Evolutionary conservation across 2,113 vertebrate species (phyloP), one percentile per base, ranked within the genome.

Genomic region (Colistium nudipinnis): DNA sequence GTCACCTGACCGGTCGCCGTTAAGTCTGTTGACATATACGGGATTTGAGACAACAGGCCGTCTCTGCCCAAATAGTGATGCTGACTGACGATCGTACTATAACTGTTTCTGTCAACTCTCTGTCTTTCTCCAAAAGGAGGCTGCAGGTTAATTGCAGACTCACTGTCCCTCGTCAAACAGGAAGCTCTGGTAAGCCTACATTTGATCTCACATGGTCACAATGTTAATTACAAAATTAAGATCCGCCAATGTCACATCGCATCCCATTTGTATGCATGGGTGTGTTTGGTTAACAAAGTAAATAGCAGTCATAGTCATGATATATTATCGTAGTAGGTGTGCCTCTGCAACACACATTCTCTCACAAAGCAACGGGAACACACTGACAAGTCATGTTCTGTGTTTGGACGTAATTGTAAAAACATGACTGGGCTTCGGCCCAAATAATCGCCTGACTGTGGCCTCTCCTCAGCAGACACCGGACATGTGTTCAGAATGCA

Each of bases 401-500:
- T 55, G 13, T 8, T 7, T 20, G 28, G 17, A 24, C 8, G 2
- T 48, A 22, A 19, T 25, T 28, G 22, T 38, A 19, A n/a, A n/a
- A n/a, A n/a, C n/a, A n/a, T n/a, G n/a, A n/a, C n/a, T n/a, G n/a
- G n/a, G n/a, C 16, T 19, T 13, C 14, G 12, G n/a, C 10, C 12
- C 1, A 22, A 22, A 16, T 24, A 12, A 35, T 41, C 3, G 14
- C 38, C 35, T 51, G 7, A 14, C 55, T 73, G 41, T 80, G 22
- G 28, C 24, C 7, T 75, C 20, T 68, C 19, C 13, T 25, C 41
- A 0, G 61, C n/a, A 92, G 92, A 66, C 66, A 6, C 5, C 68
- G 43, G 87, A 79, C 41, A 33, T 69, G 47, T 94, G 92, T 54
- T 64, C 62, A 43, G 87, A 91, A 43, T 94, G 93, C 83, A 83